Base-by-base conservation (phyloP, 2,888 invertebrate species). In the Erebia ligea region DNA sequence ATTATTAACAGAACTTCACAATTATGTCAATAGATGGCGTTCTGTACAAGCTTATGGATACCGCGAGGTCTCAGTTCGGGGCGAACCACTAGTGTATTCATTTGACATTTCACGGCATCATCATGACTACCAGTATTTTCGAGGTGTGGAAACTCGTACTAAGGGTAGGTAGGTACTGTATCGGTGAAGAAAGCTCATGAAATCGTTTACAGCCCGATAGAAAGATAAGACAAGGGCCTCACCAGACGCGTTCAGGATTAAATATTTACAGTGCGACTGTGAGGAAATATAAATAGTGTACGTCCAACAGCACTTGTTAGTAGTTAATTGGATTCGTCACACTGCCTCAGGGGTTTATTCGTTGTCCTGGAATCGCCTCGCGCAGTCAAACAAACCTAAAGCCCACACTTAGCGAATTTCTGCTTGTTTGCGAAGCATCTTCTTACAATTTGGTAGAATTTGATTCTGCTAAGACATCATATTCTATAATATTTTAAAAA, bases 291-390 rank as follows among this genome's bases (percentile, higher is more conserved):
- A 92, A 92, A 92, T 91, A 92, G 88, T 85, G 81, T 77, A 80
- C 84, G 84, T 81, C 85, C 82, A 88, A 89, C 90, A 85, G 86
- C 81, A 86, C 86, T 89, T 87, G 86, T 90, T 89, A 87, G 86
- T 87, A 87, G 86, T 87, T 91, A 89, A 92, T 92, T 91, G 88
- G 89, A 87, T 88, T 87, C 87, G 87, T 90, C 89, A 89, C 89
- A 83, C 80, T 73, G 86, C 88, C 86, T 72, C 82, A 75, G 81
- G 85, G 83, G 76, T 80, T 79, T 76, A 77, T 75, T 68, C 68
- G 75, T 76, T 63, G 77, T 76, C 70, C 75, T 76, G 74, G 61
- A 67, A 74, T 71, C 73, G 67, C 2, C 54, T 61, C 50, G 67
- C 63, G 21, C 17, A 54, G 52, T 66, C 65, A 48, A 69, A 67